These are phyloP conservation scores for Dallia pectoralis DNA, from an alignment of 2,797 vertebrate genomes.

Conservation along the genomic window DNA sequence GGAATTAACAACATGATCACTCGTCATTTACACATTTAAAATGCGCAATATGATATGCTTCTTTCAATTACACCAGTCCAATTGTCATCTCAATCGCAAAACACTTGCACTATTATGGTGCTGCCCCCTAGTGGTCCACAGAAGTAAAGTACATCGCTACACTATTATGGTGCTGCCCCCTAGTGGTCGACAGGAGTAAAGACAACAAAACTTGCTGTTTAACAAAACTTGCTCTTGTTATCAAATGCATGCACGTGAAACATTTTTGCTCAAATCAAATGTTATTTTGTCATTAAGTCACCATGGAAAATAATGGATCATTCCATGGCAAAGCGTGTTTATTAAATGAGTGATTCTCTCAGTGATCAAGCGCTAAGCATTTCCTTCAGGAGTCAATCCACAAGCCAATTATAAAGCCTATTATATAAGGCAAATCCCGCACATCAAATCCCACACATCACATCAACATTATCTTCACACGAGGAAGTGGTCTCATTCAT, in stretches of 20 bases:
- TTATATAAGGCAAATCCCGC: constrained; percentile 63
- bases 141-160: neutral
- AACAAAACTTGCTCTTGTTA: neutral
- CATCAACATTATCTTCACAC: constrained; percentile 19
- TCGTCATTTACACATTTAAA: neutral
- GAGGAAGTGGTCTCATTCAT: constrained; percentile 15
- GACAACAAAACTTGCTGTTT: neutral
- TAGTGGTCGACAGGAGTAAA: neutral
- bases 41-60: neutral
- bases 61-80: neutral
- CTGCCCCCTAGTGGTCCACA: neutral
- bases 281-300: neutral
- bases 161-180: neutral
- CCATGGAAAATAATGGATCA: neutral
- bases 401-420: constrained; percentile 46
- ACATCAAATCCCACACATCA: constrained; percentile 39
- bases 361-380: constrained; percentile 55
- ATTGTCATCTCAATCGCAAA: neutral
- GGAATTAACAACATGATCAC: neutral
- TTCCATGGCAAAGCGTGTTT: constrained; percentile 30
- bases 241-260: neutral
- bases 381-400: constrained; percentile 32
- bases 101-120: neutral
- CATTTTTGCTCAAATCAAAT: neutral
- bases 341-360: constrained; percentile 46